phyloP scores from a whole-genome alignment of 2,113 vertebrate genomes.

The Lepus americanus region DNA sequence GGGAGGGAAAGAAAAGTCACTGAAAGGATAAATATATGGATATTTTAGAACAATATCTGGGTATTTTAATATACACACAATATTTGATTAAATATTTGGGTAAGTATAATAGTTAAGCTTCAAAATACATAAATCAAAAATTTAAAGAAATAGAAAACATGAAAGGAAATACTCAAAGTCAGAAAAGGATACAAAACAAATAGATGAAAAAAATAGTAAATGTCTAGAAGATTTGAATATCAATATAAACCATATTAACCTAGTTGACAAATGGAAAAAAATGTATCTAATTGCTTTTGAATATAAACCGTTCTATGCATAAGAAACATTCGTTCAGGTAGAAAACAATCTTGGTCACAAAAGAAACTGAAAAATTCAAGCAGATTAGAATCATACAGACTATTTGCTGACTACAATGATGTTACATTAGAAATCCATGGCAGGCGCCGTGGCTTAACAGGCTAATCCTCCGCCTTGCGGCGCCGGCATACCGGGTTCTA shows the following conservation, averaged over 20 bases:
- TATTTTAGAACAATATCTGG: background rate
- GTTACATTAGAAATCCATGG: background rate
- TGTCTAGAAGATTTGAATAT: background rate
- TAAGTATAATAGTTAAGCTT: background rate
- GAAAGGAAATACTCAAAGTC: background rate
- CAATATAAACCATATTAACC: background rate
- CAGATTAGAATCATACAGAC: background rate
- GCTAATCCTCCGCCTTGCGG: too few relatives aligned
- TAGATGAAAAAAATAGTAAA: background rate
- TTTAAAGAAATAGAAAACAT: background rate
- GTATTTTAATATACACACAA: background rate
- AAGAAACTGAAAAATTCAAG: background rate
- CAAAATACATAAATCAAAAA: background rate
- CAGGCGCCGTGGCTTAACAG: too few relatives aligned
- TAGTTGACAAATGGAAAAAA: background rate
- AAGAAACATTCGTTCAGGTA: background rate
- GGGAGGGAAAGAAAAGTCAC: background rate
- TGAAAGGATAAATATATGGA: background rate
- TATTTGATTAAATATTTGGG: background rate
- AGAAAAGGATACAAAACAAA: background rate
- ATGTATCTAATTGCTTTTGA: background rate
- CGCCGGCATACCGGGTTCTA: too few relatives aligned
- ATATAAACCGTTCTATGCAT: background rate
- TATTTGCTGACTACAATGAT: background rate
- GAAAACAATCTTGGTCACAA: background rate